Base-by-base conservation (phyloP, 2,113 vertebrate species). In the Scatophagus argus region DNA sequence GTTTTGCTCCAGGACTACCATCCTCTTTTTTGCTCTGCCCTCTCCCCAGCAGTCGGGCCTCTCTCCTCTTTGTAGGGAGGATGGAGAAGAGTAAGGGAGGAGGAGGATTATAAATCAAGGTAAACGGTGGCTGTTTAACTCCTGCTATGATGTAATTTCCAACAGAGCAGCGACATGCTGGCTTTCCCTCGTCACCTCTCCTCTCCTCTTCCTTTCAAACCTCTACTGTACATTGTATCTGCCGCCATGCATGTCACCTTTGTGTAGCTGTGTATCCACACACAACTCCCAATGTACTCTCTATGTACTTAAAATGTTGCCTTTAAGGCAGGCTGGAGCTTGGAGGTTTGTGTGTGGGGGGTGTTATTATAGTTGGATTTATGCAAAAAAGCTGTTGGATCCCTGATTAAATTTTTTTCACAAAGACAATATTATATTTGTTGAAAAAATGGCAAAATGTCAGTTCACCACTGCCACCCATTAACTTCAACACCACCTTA, bases 101-200 rank as follows among this genome's bases (percentile, higher is more conserved):
- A 43, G 23, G 75, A 74, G 81, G 86, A 88, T 92, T 91, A 93
- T 93, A 94, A 94, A 94, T 94, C 89, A 94, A 91, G 91, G 91
- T 94, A 93, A 94, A 93, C 90, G 85, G 89, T 85, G 87, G 85
- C 92, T 90, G 88, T 93, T 94, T 93, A 93, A 93, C 88, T 88
- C 92, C 88, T 82, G 89, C 91, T 91, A 93, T 90, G 90, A 93
- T 92, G 90, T 90, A 90, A 91, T 93, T 89, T 91, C 92, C 90
- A 89, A 73, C 91, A 84, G 89, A 83, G 92, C 88, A 80, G 84
- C 82, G 39, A 79, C 91, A 87, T 70, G 87, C 87, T 89, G 91
- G 83, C 90, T 86, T 87, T 60, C 62, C 68, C 82, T 85, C 82
- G 70, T 71, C 74, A 73, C 56, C 38, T 66, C 23, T 81, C 60